Conservation (phyloP, 2,797 vertebrate species). For the Pseudomugil tenellus region DNA sequence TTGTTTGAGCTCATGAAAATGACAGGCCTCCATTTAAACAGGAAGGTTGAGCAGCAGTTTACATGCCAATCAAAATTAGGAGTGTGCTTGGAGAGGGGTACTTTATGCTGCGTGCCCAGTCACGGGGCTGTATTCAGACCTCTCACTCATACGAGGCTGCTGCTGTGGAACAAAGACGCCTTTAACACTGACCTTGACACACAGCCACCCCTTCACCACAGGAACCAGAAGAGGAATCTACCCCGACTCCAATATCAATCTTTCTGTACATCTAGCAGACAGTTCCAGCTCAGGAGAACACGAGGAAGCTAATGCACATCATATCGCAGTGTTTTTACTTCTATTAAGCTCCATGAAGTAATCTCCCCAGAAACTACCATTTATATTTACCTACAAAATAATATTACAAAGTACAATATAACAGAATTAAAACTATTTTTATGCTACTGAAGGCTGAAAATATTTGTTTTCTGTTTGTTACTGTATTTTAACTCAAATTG, state of each 20-base stretch:
- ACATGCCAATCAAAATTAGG: constrained; percentile 68
- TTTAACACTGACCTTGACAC: constrained; percentile 85
- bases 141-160: constrained; percentile 68
- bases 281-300: constrained; percentile 20
- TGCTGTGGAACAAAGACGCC: constrained; percentile 79
- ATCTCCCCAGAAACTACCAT: too few species aligned
- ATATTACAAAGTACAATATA: too few species aligned
- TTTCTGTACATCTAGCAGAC: constrained; percentile 61
- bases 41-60: constrained; percentile 30
- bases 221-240: constrained; percentile 80
- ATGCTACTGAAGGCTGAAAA: too few species aligned
- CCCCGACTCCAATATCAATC: constrained; percentile 76
- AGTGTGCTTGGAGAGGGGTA: constrained; percentile 53
- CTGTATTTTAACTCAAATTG: too few species aligned
- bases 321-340: too few species aligned
- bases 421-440: too few species aligned
- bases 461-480: too few species aligned
- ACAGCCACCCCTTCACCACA: constrained; percentile 79
- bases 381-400: too few species aligned
- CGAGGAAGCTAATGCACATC: too few species aligned
- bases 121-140: constrained; percentile 69
- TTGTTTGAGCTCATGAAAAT: constrained; percentile 62
- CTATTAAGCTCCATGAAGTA: too few species aligned
- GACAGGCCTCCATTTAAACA: constrained; percentile 48
- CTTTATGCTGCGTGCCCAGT: constrained; percentile 65